Conservation (phyloP, 2,113 vertebrate genomes). For the Microtus ochrogaster region DNA sequence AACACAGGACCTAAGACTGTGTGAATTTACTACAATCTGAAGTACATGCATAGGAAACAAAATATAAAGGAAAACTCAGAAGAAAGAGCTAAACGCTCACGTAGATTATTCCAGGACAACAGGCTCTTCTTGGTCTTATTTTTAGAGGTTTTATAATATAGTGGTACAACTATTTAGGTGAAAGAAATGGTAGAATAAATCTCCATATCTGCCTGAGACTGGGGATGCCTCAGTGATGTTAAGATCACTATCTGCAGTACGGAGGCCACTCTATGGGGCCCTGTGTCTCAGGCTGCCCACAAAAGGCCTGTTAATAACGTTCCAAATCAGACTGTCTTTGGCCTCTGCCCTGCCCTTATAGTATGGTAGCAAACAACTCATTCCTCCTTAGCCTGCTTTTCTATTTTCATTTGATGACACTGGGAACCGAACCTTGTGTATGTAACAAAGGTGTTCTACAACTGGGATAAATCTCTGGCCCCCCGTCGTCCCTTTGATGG, state of each 20-base stretch:
- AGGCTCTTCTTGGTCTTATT: not conserved
- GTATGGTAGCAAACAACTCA: not conserved
- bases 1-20: not conserved
- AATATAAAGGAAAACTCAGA: conserved; percentile 30
- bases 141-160: not conserved
- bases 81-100: not conserved
- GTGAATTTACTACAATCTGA: not conserved
- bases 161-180: not conserved
- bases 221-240: not conserved
- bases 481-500: not conserved
- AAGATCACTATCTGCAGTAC: not conserved
- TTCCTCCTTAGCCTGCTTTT: not conserved
- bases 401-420: not conserved
- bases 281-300: not conserved
- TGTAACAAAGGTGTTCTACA: not conserved
- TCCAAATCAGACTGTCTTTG: not conserved
- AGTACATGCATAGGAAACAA: not conserved
- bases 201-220: not conserved
- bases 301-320: not conserved
- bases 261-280: not conserved
- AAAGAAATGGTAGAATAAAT: not conserved
- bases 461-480: not conserved
- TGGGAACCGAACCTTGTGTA: not conserved
- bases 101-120: not conserved
- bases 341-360: not conserved